Percentiles rank a stretch among this genome's conserved stretches.
phyloP scores from a whole-genome alignment of 2,113 vertebrate genomes.

The Ciconia maguari region DNA sequence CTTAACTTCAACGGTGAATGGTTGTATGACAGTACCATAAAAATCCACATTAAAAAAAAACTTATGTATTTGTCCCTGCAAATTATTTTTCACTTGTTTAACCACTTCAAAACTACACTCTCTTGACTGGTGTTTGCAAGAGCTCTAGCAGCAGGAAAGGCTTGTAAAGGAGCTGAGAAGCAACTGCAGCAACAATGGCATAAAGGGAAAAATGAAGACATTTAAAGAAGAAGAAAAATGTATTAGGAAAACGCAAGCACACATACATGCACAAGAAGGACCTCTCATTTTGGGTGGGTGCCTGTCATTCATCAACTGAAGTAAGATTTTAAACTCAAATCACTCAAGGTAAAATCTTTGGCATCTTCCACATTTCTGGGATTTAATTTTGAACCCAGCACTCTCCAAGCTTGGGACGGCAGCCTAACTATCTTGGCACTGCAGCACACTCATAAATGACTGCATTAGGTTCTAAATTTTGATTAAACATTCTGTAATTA shows the following conservation, averaged over 20 bases:
- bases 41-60: slow-evolving; percentile 82
- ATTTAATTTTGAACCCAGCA: slow-evolving; percentile 75
- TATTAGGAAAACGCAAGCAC: neutral
- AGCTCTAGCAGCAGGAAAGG: slow-evolving; percentile 13
- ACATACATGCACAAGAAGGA: neutral
- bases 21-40: slow-evolving; percentile 85
- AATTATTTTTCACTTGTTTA: slow-evolving; percentile 81
- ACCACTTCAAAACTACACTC: slow-evolving; percentile 76
- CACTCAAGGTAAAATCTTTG: slow-evolving; percentile 70
- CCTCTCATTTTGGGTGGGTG: slow-evolving; percentile 36
- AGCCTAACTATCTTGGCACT: slow-evolving; percentile 82
- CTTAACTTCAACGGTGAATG: slow-evolving; percentile 86
- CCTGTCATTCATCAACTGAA: slow-evolving; percentile 65
- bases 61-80: slow-evolving; percentile 80
- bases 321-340: slow-evolving; percentile 70
- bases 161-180: neutral
- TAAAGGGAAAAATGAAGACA: neutral
- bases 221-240: neutral
- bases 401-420: slow-evolving; percentile 73
- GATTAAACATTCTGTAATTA: slow-evolving; percentile 87
- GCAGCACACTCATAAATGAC: slow-evolving; percentile 75
- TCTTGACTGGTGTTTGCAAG: slow-evolving; percentile 39
- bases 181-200: neutral
- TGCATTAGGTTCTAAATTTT: slow-evolving; percentile 86
- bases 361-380: slow-evolving; percentile 66